phyloP scores from a whole-genome alignment of 2,888 invertebrate genomes.

The Yponomeuta evonymella region DNA sequence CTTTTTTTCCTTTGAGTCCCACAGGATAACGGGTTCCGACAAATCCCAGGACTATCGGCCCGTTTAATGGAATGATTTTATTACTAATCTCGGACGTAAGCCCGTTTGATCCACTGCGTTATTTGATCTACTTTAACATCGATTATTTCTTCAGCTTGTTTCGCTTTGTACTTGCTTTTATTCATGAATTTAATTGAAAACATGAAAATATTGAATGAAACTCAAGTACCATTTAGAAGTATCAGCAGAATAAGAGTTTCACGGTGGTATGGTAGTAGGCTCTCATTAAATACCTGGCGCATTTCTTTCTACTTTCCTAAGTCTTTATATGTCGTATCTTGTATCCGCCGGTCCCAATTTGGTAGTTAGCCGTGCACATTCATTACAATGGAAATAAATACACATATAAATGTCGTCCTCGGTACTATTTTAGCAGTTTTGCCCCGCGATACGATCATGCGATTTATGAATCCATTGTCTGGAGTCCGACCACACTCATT shows the following conservation, averaged over 20 bases:
- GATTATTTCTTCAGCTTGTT: neutral
- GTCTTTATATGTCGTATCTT: constrained; percentile 18
- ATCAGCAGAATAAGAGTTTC: too few relatives aligned
- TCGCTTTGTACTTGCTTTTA: neutral
- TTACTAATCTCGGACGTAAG: constrained; percentile 32
- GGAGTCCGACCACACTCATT: constrained; percentile 52
- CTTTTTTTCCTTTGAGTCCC: constrained; percentile 58
- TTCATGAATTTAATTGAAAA: neutral
- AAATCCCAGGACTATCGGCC: constrained; percentile 48
- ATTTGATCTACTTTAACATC: constrained; percentile 9
- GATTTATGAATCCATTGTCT: constrained; percentile 65
- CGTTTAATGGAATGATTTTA: constrained; percentile 63
- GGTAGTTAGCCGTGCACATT: constrained; percentile 38
- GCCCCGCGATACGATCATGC: constrained; percentile 52
- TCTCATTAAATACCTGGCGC: constrained; percentile 13
- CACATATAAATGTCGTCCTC: constrained; percentile 51
- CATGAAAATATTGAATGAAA: neutral
- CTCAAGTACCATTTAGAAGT: neutral
- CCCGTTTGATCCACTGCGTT: constrained; percentile 16
- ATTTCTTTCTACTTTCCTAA: constrained; percentile 10
- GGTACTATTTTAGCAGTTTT: constrained; percentile 56
- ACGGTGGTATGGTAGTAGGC: neutral
- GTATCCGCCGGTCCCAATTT: constrained; percentile 33
- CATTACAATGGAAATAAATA: constrained; percentile 58
- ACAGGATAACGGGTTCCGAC: constrained; percentile 50